Base-by-base conservation (phyloP, 2,888 invertebrate genomes). In the Stratiomys singularior region DNA sequence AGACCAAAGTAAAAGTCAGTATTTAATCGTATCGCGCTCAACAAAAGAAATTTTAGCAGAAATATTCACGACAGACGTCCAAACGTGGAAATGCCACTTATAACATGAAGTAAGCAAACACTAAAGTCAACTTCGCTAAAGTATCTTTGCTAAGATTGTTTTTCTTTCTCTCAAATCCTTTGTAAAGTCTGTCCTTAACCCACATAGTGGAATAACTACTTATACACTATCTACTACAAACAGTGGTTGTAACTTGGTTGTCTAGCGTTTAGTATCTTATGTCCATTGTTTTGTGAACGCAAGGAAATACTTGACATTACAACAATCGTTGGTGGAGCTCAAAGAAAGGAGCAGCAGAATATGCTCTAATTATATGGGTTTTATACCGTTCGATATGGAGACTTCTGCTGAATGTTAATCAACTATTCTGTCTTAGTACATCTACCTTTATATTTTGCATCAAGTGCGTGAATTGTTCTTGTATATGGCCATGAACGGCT, bases 231-330 rank as follows among this genome's bases (percentile, higher is more conserved):
- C 15, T 44, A 21, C 67, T 37, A 44, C 37, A 44, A 27, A 67
- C 7, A 9, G 21, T 13, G 44, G 9, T 37, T 44, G 67, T 67
- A 18, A n/a, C n/a, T n/a, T n/a, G n/a, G 28, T 21, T 21, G 37
- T 72, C 56, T 72, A 56, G 56, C 56, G 52, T 72, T 72, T 56
- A 72, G 72, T 58, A 58, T 23, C 28, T 21, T 18, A 30, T 52
- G 71, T 27, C 9, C 71, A 71, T 71, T 71, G 71, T 72, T 52
- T 28, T 30, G 9, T 56, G 58, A 58, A 72, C 56, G 28, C 56
- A 15, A 27, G 72, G 72, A 72, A 72, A 58, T 72, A 72, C 56
- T 72, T 52, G 58, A 58, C 56, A 72, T 72, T 72, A 72, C 72
- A 56, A 23, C 56, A 72, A 72, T 58, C 58, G 47, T 69, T 56